Evolutionary conservation across 1,140 invertebrate genomes (phyloP), one percentile per base, ranked within the genome.

Genomic region (Elysia chlorotica): DNA sequence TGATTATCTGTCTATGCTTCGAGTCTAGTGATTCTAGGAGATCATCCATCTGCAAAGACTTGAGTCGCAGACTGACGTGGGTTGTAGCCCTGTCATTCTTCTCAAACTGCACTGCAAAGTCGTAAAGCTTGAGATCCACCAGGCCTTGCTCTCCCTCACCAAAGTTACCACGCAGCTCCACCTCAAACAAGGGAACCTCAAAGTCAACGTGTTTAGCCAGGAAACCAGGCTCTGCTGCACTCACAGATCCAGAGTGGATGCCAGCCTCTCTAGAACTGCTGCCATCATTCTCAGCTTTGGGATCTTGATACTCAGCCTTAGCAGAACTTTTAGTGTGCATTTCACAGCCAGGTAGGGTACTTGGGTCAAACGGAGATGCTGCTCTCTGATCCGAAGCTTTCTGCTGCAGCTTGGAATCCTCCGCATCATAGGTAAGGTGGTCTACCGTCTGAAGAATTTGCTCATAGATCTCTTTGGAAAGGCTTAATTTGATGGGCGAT

Each of bases 21-120:
- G 94, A 94, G 30, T 92, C 91, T 30, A 90, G 89, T 1, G 93
- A 90, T 78, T 93, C 92, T 0, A 94, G 89, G 19, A 96, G 87
- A 88, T 97, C 95, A 87, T 96, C 94, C 93, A 97, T 95, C 0
- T 93, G 88, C 0, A 97, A 89, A 0, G 94, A 94, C 53, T 92
- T 90, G 1, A 97, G 87, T 0, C 93, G 92, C 0, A 97, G 91
- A 88, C 92, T 80, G 62, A 94, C 89, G 56, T 89, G 91, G 25
- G 92, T 93, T 86, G 93, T 91, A 76, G 91, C 89, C 54, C 85
- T 83, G 56, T 92, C 90, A 57, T 90, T 86, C 78, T 92, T 92
- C 59, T 93, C 91, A 80, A 93, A 93, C 23, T 91, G 91, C 14
- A 95, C 90, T 28, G 90, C 88, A 80, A 97, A 94, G 81, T 96